Base-by-base conservation (phyloP, 2,113 vertebrate genomes). In the Falcunculus frontatus region DNA sequence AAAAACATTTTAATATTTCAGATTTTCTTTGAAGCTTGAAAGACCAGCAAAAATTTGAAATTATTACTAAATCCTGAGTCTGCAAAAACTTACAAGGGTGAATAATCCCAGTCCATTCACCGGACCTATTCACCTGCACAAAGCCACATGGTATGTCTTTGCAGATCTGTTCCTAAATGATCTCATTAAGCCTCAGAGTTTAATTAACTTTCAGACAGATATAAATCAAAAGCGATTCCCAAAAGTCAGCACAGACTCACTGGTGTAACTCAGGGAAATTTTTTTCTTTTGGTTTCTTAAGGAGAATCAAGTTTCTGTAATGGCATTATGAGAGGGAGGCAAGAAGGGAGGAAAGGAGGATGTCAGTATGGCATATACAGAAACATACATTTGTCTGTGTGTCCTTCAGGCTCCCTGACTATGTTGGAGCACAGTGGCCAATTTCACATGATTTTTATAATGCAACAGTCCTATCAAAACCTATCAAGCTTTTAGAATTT, bases 141-240 rank as follows among this genome's bases (percentile, higher is more conserved):
- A 92, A 84, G 33, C 39, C 63, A 90, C 30, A 33, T 17, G 35
- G 6, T 57, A 59, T 10, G 33, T 65, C 47, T n/a, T 95, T 79
- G 62, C n/a, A 90, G 47, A 39, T 52, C 39, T 77, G 47, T 37
- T 63, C 35, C 27, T 84, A 88, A 83, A 78, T 30, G 10, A 70
- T 88, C 19, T 81, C 73, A 80, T 67, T 73, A 87, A 85, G 47
- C 16, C 56, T 72, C 41, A 60, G 33, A 77, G 59, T 90, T 95
- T 96, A 94, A 94, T 86, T 94, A 96, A 93, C 47, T 84, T 60
- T 72, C 84, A 81, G 64, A 50, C 23, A 79, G 84, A 85, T 77
- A 74, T 15, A 80, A 84, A 95, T 91, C 42, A 84, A 55, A 44
- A 92, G 50, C 49, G 21, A 88, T 70, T 93, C 56, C 87, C 68